Evolutionary conservation across 2,888 invertebrate genomes (phyloP).

Genomic region (Acleris holmiana): DNA sequence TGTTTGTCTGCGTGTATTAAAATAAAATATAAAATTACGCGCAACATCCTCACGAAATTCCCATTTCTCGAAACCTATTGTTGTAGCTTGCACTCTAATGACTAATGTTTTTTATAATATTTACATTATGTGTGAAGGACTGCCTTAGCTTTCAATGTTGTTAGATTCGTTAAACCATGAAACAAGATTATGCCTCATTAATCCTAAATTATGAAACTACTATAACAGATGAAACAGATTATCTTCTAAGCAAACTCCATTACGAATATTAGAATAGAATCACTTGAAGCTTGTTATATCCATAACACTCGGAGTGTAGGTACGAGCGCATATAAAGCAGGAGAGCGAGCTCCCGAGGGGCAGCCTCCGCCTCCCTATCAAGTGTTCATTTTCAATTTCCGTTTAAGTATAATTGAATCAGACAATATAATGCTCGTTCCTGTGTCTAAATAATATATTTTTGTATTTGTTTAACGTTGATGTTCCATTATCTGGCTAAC

Average conservation of each 20-base stretch:
- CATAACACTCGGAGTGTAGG: conserved; percentile 14
- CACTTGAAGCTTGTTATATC: conserved; percentile 8
- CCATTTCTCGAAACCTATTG: too few species aligned
- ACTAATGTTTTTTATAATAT: too few species aligned
- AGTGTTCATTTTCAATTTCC: conserved; percentile 72
- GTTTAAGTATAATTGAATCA: conserved; percentile 70
- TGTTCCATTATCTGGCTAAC: conserved; percentile 8
- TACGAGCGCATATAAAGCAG: conserved; percentile 22
- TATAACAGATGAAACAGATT: conserved; percentile 1
- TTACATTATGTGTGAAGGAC: too few species aligned
- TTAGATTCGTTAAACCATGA: too few species aligned
- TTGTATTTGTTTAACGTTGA: conserved; percentile 33
- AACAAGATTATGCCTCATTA: conserved; percentile 1
- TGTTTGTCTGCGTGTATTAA: too few species aligned
- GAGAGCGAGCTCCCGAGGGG: conserved; percentile 44
- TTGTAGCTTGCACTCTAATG: too few species aligned
- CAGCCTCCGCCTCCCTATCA: conserved; percentile 49
- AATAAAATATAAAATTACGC: too few species aligned
- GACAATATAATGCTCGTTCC: conserved; percentile 45
- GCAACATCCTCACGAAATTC: too few species aligned
- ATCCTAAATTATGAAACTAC: neutral
- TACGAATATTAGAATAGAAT: conserved; percentile 24
- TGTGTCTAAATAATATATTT: conserved; percentile 33
- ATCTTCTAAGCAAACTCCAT: conserved; percentile 8
- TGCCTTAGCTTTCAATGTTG: too few species aligned